Evolutionary conservation across 2,888 invertebrate genomes (phyloP).

Genomic region (Galeruca laticollis): DNA sequence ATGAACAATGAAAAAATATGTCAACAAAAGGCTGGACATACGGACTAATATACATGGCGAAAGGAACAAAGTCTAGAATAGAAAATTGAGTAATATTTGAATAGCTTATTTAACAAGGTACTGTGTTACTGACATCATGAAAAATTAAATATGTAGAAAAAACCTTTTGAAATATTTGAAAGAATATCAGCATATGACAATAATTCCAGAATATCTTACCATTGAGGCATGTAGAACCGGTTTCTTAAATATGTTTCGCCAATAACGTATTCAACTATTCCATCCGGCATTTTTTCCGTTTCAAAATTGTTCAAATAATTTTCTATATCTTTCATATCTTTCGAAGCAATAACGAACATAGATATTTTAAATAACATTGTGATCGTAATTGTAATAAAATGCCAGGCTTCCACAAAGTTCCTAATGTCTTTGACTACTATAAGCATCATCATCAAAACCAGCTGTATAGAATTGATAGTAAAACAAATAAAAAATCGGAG

Average conservation of each 20-base stretch:
- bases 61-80: no score
- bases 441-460: neutral
- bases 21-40: no score
- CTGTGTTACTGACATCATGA: no score
- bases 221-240: conserved; percentile 1
- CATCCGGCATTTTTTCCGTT: neutral
- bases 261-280: neutral
- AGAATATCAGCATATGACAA: neutral
- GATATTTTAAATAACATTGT: neutral
- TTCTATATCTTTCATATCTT: neutral
- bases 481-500: neutral
- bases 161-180: neutral
- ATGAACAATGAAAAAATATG: no score
- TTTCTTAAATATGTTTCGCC: neutral
- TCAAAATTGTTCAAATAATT: neutral
- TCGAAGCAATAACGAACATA: neutral
- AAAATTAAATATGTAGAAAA: neutral
- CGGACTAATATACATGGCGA: no score
- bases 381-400: neutral
- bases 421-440: neutral
- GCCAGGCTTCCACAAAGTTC: neutral
- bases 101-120: no score
- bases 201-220: neutral
- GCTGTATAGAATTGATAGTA: neutral
- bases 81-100: no score